phyloP scores from a whole-genome alignment of 2,888 invertebrate species.

The Branchipolynoe longqiensis region DNA sequence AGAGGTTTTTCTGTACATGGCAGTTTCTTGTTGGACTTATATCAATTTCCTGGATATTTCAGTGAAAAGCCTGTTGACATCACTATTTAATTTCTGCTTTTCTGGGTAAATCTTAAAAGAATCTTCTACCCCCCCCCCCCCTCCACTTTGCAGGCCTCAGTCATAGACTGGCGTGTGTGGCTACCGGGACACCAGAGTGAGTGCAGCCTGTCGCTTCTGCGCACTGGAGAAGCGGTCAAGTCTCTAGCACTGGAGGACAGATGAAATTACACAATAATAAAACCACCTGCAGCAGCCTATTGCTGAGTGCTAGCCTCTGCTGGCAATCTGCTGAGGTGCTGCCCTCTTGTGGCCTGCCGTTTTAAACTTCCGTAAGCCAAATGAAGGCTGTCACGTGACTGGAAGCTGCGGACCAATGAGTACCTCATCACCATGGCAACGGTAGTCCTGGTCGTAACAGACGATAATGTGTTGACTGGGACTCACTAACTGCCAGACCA shows the following conservation, averaged over 20 bases:
- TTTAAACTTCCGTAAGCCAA: slow-evolving; percentile 44
- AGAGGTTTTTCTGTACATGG: too few relatives aligned
- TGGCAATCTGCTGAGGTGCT: slow-evolving; percentile 13
- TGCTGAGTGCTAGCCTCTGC: background rate
- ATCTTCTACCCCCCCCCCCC: too few relatives aligned
- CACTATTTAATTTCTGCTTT: too few relatives aligned
- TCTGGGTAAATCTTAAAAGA: too few relatives aligned
- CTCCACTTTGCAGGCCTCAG: slow-evolving; percentile 12
- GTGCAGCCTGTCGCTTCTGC: slow-evolving; percentile 10
- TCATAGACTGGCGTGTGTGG: background rate
- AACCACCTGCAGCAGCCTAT: background rate
- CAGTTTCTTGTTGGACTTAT: too few relatives aligned
- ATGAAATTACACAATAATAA: background rate
- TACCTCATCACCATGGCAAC: slow-evolving; percentile 8
- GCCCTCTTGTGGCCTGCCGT: background rate
- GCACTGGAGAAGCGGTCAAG: slow-evolving; percentile 37
- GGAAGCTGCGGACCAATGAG: slow-evolving; percentile 24
- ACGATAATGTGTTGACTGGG: background rate
- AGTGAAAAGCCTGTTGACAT: too few relatives aligned
- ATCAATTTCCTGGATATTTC: too few relatives aligned
- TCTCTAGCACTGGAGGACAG: slow-evolving; percentile 15
- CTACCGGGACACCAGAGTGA: background rate
- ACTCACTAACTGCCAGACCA: background rate
- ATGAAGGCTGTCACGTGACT: slow-evolving; percentile 36
- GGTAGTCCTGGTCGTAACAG: background rate